These are phyloP conservation scores for Agrypnia vestita DNA, from an alignment of 1,140 invertebrate species.

Conservation along the genomic window DNA sequence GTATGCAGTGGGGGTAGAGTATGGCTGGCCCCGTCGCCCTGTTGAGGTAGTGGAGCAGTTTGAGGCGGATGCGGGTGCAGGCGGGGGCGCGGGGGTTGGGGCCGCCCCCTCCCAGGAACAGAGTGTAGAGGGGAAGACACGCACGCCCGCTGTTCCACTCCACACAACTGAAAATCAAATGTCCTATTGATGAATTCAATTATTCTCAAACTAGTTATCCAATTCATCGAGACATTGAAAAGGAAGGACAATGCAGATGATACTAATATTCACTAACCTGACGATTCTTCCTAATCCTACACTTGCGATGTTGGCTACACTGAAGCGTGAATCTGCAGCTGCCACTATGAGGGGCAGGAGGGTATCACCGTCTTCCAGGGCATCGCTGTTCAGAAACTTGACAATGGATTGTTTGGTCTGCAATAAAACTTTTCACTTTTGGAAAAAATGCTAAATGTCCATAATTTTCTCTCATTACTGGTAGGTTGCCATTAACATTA, in stretches of 20 bases:
- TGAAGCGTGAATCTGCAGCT: constrained; percentile 89
- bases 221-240: too few species aligned
- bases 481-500: too few species aligned
- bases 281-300: constrained; percentile 82
- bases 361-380: constrained; percentile 84
- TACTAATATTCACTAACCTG: constrained; percentile 70
- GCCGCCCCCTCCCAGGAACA: constrained; percentile 83
- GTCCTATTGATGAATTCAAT: too few species aligned
- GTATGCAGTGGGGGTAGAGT: constrained; percentile 85
- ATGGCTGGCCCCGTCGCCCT: constrained; percentile 85
- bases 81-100: constrained; percentile 77
- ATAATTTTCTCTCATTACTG: too few species aligned
- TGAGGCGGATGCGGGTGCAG: constrained; percentile 86
- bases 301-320: constrained; percentile 85
- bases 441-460: not conserved
- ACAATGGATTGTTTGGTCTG: constrained; percentile 86
- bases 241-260: not conserved
- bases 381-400: constrained; percentile 85
- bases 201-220: too few species aligned
- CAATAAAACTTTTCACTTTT: constrained; percentile 53
- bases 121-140: constrained; percentile 81
- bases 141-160: constrained; percentile 83
- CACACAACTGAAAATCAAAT: constrained; percentile 70
- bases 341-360: constrained; percentile 87
- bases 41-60: constrained; percentile 88